These are phyloP conservation scores for Lytechinus pictus DNA, from an alignment of 35 echinoderm and acorn worm genomes.

Conservation along the genomic window DNA sequence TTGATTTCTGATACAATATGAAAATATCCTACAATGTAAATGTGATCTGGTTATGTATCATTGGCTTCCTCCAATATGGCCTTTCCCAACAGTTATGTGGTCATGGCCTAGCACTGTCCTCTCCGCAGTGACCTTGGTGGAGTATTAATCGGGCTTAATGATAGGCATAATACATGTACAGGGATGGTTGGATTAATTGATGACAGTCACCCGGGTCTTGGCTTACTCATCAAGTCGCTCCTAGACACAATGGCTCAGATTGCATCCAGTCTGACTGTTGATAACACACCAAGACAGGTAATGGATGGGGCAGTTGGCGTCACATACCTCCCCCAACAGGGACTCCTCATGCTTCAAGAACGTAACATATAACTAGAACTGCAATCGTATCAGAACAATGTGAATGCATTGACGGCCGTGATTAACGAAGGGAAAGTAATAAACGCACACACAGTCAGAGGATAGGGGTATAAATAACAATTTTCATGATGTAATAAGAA, in stretches of 20 bases:
- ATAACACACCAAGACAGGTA: not conserved
- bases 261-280: not conserved
- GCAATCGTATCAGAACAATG: no score
- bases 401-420: no score
- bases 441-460: no score
- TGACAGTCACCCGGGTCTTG: constrained; percentile 15
- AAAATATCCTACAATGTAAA: not conserved
- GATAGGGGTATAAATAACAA: no score
- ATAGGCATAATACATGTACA: not conserved
- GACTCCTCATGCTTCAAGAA: no score
- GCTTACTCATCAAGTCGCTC: constrained; percentile 13
- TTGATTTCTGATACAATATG: not conserved
- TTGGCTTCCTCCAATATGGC: not conserved
- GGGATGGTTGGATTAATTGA: constrained; percentile 17
- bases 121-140: not conserved
- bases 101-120: not conserved
- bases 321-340: not conserved
- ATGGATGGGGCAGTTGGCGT: not conserved
- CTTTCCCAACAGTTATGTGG: not conserved
- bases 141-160: constrained; percentile 40
- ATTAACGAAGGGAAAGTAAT: no score
- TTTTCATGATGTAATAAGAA: no score
- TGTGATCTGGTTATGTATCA: not conserved
- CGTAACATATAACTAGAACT: no score
- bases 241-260: not conserved